Conservation (phyloP, 2,113 vertebrate genomes). For the Columba livia region DNA sequence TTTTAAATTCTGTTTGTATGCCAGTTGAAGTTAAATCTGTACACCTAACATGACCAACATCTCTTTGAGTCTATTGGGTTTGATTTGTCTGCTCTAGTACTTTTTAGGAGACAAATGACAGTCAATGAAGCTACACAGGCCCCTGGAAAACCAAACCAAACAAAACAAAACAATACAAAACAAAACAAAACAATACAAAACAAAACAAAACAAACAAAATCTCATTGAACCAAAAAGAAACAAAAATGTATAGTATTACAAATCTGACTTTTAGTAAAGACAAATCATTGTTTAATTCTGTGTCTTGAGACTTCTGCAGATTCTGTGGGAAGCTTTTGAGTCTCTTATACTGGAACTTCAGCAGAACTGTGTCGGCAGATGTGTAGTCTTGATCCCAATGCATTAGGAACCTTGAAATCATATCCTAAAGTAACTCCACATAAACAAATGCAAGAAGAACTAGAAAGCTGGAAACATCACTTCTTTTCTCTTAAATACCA, state of each 20-base stretch:
- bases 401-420: background rate
- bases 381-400: background rate
- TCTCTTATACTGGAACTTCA: background rate
- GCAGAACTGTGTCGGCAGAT: background rate
- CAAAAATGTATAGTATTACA: background rate
- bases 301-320: background rate
- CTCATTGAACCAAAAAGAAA: background rate
- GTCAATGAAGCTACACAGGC: background rate
- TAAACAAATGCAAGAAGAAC: background rate
- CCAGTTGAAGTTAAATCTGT: background rate
- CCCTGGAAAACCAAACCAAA: no score
- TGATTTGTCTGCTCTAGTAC: background rate
- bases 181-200: background rate
- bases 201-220: background rate
- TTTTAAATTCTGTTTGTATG: background rate
- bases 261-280: background rate
- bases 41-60: background rate
- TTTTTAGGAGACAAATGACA: background rate
- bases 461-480: background rate
- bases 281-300: background rate
- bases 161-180: no score
- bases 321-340: background rate
- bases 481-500: background rate
- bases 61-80: background rate
- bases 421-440: background rate